Evolutionary conservation across 1,140 invertebrate genomes (phyloP), one percentile per base, ranked within the genome.

Genomic region (Lasioglossum albipes): DNA sequence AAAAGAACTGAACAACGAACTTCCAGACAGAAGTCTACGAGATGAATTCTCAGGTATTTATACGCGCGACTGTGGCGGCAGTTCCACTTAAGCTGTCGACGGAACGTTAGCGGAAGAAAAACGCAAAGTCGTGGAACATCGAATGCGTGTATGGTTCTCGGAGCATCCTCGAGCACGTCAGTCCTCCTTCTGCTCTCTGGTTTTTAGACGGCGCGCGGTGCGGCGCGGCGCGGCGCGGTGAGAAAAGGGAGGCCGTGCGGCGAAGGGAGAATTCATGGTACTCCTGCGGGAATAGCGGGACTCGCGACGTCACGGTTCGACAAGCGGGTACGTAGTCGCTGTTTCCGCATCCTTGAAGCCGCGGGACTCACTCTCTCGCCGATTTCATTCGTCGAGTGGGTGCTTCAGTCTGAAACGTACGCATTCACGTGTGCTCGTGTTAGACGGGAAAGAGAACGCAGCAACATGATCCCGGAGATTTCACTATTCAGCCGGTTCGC

Each of bases 291-390:
- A 84, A 78, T 31, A 75, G 61, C 49, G 73, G 71, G 72, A 75
- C 84, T 87, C 75, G 69, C 79, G 84, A 83, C 77, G 84, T 84
- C 80, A 87, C 74, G 84, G 84, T 87, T 85, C 84, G 84, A 83
- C 77, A 83, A 84, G 73, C 85, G 69, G 65, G 74, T 83, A 85
- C 75, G 85, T 79, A 84, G 71, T 84, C 68, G 54, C 68, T 84
- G 76, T 87, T 87, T 87, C 85, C 85, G 78, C 85, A 86, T 86
- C 84, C 85, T 87, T 78, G 84, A 87, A 36, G 67, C 42, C 62
- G 57, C 52, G 41, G 75, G 77, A 80, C 76, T 85, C 64, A 69
- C 66, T 77, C 62, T 64, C 59, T 78, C 59, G 68, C 71, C 68
- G 76, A 78, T 71, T 78, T 78, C 68, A 59, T 72, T 64, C 22